Evolutionary conservation across 2,888 invertebrate species (phyloP), one percentile per base, ranked within the genome.

Genomic region (Andrena praecox): DNA sequence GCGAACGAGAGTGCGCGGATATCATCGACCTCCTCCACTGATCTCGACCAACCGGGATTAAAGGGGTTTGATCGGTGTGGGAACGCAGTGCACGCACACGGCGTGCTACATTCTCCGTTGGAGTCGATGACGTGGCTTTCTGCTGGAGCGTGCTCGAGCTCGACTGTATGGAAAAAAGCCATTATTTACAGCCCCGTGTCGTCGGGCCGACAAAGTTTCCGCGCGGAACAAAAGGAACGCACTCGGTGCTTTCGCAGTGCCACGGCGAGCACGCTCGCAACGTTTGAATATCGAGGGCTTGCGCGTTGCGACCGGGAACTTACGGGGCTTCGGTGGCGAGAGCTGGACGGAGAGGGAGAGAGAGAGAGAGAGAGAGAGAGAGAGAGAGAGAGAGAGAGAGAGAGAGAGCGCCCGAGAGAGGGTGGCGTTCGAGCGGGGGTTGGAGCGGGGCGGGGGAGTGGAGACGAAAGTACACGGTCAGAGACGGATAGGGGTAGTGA

Each of bases 261-360:
- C 59, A 33, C 59, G 50, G 10, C 33, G 48, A n/a, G 6, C 50
- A 73, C 76, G 66, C 67, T 69, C 64, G 59, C 67, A 52, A 75
- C 63, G 73, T 89, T 90, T 89, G 88, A 90, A 90, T 88, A 85
- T 86, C 84, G 86, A 85, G 87, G 84, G 87, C 84, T 87, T 89
- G 90, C 89, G 90, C 90, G 81, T 77, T 88, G 73, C 80, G 79
- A 64, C 80, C 82, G 50, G 69, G 60, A 77, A 79, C 70, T 80
- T 71, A 60, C 66, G 35, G 67, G 74, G 77, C 72, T 72, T 73
- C 72, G 60, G 33, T 12, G 50, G 42, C 20, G 64, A 42, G 35
- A 24, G 72, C 62, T 52, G 27, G 80, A 54, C 50, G 52, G 64
- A 68, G 70, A 56, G 48, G 1, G 24, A 16, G 16, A 16, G 1